Base-by-base conservation (phyloP, 2,113 vertebrate species). In the Chiloscyllium plagiosum region DNA sequence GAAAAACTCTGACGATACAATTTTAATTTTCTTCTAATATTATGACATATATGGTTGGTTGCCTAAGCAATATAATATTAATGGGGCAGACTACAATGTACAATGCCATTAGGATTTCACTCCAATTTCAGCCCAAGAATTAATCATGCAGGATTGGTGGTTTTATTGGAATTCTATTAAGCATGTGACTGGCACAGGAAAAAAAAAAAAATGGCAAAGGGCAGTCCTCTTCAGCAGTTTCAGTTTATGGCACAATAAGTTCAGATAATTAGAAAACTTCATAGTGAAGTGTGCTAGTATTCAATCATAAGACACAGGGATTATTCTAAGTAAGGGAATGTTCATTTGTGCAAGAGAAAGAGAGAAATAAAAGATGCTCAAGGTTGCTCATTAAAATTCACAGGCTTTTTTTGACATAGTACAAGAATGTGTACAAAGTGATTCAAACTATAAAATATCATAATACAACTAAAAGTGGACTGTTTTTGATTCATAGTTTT, bases 261-360 rank as follows among this genome's bases (percentile, higher is more conserved):
- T 95, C 93, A 93, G 89, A 87, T 92, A 93, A 93, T 96, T 93
- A 96, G 50, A 13, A 93, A 56, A 96, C 56, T 93, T 93, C 87
- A 96, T 47, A 78, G 80, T 13, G 76, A 92, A 93, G 42, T 50
- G 17, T 52, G 33, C 2, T 33, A 47, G 20, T 76, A 29, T 93
- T 83, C 86, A 92, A 52, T 68, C 90, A 37, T 47, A 52, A 50
- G 20, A 7, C n/a, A 61, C 65, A n/a, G 65, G 61, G 10, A 61
- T 95, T 76, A 37, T 87, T 80, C 37, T 50, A 89, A 95, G 52
- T 42, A 29, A 89, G 95, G 52, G 94, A 95, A 78, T 61, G 92
- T 85, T 96, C 56, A 90, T 65, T 90, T 90, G 87, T 66, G 50
- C 13, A 5, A 83, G 37, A 42, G 80, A 15, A 17, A 83, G 72